These are phyloP conservation scores for Drosophila siamana DNA, from an alignment of 2,888 invertebrate species.

Conservation along the genomic window DNA sequence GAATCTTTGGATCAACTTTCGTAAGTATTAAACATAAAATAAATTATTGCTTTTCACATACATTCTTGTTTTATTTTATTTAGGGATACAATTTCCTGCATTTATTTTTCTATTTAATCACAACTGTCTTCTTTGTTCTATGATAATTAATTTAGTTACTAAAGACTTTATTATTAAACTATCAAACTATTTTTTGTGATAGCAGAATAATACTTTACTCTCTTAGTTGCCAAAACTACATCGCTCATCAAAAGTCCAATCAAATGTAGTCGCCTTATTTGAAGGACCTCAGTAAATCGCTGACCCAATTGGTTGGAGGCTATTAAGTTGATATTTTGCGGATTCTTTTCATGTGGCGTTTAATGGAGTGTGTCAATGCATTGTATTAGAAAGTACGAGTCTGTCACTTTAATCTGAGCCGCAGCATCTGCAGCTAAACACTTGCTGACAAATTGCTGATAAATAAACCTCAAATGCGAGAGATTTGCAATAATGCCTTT, in stretches of 20 bases:
- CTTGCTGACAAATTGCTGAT: constrained; percentile 80
- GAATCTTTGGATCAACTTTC: too few relatives aligned
- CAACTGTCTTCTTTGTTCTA: too few relatives aligned
- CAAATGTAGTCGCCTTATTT: not conserved
- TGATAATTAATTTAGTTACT: too few relatives aligned
- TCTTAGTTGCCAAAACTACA: too few relatives aligned
- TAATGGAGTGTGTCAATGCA: constrained; percentile 64
- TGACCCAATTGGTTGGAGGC: constrained; percentile 26
- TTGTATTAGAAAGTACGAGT: constrained; percentile 71
- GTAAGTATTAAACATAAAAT: too few relatives aligned
- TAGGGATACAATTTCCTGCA: too few relatives aligned
- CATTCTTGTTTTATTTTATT: too few relatives aligned
- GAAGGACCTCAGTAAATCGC: constrained; percentile 8
- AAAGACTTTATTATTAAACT: too few relatives aligned
- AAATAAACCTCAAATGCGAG: constrained; percentile 73
- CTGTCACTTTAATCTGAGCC: constrained; percentile 75
- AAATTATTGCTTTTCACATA: too few relatives aligned
- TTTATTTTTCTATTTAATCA: too few relatives aligned
- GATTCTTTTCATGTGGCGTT: constrained; percentile 29
- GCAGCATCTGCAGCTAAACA: constrained; percentile 71
- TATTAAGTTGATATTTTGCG: constrained; percentile 9
- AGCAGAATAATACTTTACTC: too few relatives aligned
- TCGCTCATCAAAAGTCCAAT: not conserved
- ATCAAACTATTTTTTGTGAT: too few relatives aligned
- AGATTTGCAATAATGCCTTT: constrained; percentile 79